Conservation (phyloP, 2,113 vertebrate species). For the Gallinago jamesoni region DNA sequence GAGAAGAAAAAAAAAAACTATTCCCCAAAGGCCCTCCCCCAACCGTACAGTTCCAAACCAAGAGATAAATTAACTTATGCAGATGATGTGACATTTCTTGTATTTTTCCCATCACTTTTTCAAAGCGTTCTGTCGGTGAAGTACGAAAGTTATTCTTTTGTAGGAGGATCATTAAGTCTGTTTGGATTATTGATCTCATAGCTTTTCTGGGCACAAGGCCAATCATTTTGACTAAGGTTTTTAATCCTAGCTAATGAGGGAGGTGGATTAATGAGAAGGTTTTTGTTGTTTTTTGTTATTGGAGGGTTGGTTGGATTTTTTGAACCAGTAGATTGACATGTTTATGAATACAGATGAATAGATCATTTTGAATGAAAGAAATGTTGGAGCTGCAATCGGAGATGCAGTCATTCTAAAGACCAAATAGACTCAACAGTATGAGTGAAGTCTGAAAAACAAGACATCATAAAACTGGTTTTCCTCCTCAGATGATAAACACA, state of each 20-base stretch:
- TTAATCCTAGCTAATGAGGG: constrained; percentile 59
- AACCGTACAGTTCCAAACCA: neutral
- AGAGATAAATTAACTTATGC: constrained; percentile 30
- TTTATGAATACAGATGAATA: constrained; percentile 51
- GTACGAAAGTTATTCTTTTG: constrained; percentile 46
- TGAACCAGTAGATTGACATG: constrained; percentile 12
- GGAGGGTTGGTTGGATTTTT: neutral
- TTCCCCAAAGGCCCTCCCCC: neutral
- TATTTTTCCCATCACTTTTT: neutral
- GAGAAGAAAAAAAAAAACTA: neutral
- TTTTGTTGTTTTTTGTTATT: constrained; percentile 31
- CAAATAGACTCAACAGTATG: neutral
- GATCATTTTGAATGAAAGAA: constrained; percentile 18
- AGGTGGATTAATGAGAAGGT: constrained; percentile 29
- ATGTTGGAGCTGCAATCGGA: neutral
- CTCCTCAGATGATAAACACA: constrained; percentile 2
- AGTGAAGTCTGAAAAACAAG: neutral
- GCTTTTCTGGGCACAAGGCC: constrained; percentile 55
- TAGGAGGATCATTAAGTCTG: constrained; percentile 53
- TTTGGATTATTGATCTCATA: constrained; percentile 62
- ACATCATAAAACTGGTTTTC: neutral
- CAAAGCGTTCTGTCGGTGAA: neutral
- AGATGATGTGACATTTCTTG: constrained; percentile 17
- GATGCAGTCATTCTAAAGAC: constrained; percentile 13
- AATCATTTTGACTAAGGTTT: constrained; percentile 53